Conservation (phyloP, 2,113 vertebrate species). For the Symphodus melops region DNA sequence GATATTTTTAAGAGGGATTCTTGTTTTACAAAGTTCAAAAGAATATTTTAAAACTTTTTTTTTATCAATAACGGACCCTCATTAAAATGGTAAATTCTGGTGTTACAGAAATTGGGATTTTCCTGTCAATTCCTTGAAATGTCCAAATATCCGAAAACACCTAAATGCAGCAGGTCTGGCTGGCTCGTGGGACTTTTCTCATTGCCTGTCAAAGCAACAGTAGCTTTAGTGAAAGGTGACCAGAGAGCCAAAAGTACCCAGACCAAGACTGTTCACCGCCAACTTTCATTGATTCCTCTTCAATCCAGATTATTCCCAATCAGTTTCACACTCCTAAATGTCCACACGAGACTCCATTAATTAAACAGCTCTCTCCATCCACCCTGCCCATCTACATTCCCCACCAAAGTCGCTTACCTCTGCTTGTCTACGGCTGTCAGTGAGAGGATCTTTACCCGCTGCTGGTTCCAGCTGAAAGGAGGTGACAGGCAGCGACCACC, state of each 20-base stretch:
- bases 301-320: conserved; percentile 31
- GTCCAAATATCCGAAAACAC: background rate
- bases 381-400: background rate
- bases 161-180: conserved; percentile 16
- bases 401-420: conserved; percentile 64
- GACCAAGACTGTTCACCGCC: conserved; percentile 18
- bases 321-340: no score
- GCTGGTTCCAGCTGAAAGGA: conserved; percentile 59
- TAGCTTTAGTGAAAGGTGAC: background rate
- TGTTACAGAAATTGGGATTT: background rate
- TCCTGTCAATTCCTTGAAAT: background rate
- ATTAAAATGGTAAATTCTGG: no score
- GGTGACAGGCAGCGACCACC: conserved; percentile 8
- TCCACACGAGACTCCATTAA: background rate
- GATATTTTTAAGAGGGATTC: no score
- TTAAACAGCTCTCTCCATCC: background rate
- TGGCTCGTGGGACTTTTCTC: background rate
- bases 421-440: conserved; percentile 56
- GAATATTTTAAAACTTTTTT: no score
- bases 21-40: no score
- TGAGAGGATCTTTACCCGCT: conserved; percentile 38
- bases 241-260: no score
- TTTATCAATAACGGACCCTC: no score
- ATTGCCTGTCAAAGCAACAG: conserved; percentile 23
- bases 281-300: conserved; percentile 30